Conservation (phyloP, 2,888 invertebrate genomes). For the Theristus sp. region DNA sequence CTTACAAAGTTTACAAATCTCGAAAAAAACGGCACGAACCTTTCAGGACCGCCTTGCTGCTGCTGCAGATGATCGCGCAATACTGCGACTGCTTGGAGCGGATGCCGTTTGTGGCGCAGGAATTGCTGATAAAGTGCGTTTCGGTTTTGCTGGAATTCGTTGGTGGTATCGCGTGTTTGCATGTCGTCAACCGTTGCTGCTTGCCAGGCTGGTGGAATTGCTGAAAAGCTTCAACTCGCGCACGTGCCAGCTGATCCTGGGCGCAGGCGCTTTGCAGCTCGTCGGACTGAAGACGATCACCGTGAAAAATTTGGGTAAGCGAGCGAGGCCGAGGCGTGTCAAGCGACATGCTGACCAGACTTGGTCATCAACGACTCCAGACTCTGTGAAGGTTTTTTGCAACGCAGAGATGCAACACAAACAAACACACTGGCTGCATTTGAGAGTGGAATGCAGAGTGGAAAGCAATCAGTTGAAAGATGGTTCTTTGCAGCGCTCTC, state of each 20-base stretch:
- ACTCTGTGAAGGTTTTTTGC: too few relatives aligned
- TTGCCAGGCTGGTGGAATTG: conserved; percentile 2
- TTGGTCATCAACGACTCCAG: too few relatives aligned
- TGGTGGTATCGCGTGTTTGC: background rate
- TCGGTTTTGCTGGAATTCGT: conserved; percentile 12
- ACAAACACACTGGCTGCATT: too few relatives aligned
- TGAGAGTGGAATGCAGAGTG: too few relatives aligned
- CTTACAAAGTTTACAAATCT: background rate
- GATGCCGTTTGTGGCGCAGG: conserved; percentile 53
- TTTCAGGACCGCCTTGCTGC: conserved; percentile 55
- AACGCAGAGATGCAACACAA: too few relatives aligned
- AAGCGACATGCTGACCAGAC: too few relatives aligned
- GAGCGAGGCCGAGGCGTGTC: too few relatives aligned
- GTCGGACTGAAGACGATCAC: conserved; percentile 71
- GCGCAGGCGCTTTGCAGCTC: conserved; percentile 82
- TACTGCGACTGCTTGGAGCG: conserved; percentile 63
- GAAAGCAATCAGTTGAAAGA: too few relatives aligned
- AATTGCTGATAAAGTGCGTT: conserved; percentile 42
- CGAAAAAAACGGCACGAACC: too few relatives aligned
- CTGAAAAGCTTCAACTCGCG: conserved; percentile 25
- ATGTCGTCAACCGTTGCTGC: background rate
- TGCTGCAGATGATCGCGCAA: conserved; percentile 73
- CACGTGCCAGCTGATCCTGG: conserved; percentile 72
- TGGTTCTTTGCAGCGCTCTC: conserved; percentile 29
- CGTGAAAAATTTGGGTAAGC: conserved; percentile 60